These are phyloP conservation scores for Synergus laeviventris DNA, from an alignment of 2,888 invertebrate genomes.

Conservation along the genomic window DNA sequence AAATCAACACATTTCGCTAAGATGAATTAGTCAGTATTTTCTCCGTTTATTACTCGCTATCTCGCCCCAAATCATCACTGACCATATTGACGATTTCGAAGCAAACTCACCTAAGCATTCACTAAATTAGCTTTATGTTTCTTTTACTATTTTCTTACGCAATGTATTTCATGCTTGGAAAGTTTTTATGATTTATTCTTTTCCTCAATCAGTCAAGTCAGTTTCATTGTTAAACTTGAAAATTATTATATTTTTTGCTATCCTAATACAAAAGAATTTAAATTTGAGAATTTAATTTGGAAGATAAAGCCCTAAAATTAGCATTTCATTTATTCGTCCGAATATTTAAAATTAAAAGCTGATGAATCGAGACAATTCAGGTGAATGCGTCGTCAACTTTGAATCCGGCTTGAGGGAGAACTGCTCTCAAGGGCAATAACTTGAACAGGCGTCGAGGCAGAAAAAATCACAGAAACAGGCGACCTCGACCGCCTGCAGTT, in stretches of 20 bases:
- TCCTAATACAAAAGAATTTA: not conserved
- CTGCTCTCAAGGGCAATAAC: slow-evolving; percentile 38
- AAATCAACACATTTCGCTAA: slow-evolving; percentile 32
- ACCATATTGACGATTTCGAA: not conserved
- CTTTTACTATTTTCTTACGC: not conserved
- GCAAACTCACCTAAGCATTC: not conserved
- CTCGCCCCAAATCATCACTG: not conserved
- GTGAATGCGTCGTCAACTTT: slow-evolving; percentile 32
- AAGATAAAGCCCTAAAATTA: not conserved
- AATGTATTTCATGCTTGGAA: not conserved
- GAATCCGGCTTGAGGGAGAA: slow-evolving; percentile 39
- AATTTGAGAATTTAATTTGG: not conserved
- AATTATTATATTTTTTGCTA: too few species aligned
- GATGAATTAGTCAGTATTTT: slow-evolving; percentile 23
- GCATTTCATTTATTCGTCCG: not conserved
- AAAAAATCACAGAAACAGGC: slow-evolving; percentile 26
- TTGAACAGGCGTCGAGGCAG: slow-evolving; percentile 17
- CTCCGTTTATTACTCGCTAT: slow-evolving; percentile 2
- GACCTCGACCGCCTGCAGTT: slow-evolving; percentile 43
- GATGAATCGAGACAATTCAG: slow-evolving; percentile 17
- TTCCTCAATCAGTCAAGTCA: not conserved
- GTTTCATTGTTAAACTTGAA: not conserved
- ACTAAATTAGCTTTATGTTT: not conserved
- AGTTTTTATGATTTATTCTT: not conserved
- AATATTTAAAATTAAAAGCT: slow-evolving; percentile 7